A percentile compares a stretch with the other conserved stretches of the same genome.
These are phyloP conservation scores for Hemichromis elongatus DNA, from an alignment of 2,113 vertebrate genomes.

Conservation along the genomic window DNA sequence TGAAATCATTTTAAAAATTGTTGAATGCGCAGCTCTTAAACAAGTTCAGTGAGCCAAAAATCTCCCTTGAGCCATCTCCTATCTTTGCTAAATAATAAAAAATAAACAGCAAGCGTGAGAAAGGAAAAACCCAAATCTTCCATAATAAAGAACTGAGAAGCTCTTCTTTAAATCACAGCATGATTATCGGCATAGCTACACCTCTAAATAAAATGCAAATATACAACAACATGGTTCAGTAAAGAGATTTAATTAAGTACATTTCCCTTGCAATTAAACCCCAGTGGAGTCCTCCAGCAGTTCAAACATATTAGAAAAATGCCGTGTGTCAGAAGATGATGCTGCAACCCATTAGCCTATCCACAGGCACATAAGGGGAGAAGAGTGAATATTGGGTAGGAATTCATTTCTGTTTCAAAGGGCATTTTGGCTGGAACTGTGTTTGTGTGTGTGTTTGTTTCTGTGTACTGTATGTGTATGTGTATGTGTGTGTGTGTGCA, in stretches of 20 bases:
- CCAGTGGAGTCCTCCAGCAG: slow-evolving; percentile 60
- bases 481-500: neutral
- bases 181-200: neutral
- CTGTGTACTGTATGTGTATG: neutral
- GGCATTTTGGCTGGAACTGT: neutral
- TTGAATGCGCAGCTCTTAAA: slow-evolving; percentile 50
- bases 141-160: neutral
- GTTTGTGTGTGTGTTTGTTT: neutral
- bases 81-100: slow-evolving; percentile 5
- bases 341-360: slow-evolving; percentile 57
- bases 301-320: slow-evolving; percentile 67
- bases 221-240: slow-evolving; percentile 12
- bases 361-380: slow-evolving; percentile 36
- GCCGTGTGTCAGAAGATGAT: slow-evolving; percentile 48
- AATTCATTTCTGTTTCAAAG: slow-evolving; percentile 9
- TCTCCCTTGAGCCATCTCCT: slow-evolving; percentile 34
- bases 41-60: slow-evolving; percentile 42
- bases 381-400: slow-evolving; percentile 6
- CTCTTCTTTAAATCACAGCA: slow-evolving; percentile 29
- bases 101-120: neutral
- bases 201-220: slow-evolving; percentile 56
- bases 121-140: neutral
- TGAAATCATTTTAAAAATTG: slow-evolving; percentile 55
- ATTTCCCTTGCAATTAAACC: slow-evolving; percentile 66
- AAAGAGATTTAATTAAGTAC: slow-evolving; percentile 60